These are phyloP conservation scores for Micronisus gabar DNA, from an alignment of 2,113 vertebrate species.

Conservation along the genomic window DNA sequence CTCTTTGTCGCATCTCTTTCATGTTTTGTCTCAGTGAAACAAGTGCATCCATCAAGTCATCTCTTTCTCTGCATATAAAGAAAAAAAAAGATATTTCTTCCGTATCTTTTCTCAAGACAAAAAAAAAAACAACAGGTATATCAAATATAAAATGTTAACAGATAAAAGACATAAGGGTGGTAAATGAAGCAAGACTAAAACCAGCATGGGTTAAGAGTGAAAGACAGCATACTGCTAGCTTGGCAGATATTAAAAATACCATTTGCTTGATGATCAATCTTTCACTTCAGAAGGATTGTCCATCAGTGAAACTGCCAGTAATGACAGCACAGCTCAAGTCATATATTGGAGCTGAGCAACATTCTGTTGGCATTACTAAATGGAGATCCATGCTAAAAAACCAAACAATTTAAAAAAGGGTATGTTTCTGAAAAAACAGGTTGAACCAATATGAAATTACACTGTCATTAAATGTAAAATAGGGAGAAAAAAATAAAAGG, in stretches of 20 bases:
- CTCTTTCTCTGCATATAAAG: constrained; percentile 81
- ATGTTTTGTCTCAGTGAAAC: constrained; percentile 73
- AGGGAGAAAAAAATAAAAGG: neutral
- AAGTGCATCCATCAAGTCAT: constrained; percentile 85
- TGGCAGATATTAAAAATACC: neutral
- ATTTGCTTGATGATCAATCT: neutral
- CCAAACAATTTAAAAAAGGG: no score
- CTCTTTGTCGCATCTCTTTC: constrained; percentile 81
- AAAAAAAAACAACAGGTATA: neutral
- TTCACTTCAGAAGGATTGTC: neutral
- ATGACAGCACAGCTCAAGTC: neutral
- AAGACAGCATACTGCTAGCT: neutral
- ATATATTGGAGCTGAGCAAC: neutral
- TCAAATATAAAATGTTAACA: neutral
- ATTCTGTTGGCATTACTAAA: neutral
- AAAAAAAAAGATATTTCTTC: neutral
- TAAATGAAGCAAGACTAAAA: neutral
- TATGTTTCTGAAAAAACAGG: neutral
- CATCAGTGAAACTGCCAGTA: neutral
- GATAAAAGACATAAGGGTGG: neutral
- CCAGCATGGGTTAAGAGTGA: neutral
- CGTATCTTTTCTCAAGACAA: neutral
- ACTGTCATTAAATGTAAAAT: neutral
- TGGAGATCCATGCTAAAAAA: neutral
- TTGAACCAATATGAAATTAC: neutral